Base-by-base conservation (phyloP, 1,140 invertebrate species). In the Atopsyche davidsoni region DNA sequence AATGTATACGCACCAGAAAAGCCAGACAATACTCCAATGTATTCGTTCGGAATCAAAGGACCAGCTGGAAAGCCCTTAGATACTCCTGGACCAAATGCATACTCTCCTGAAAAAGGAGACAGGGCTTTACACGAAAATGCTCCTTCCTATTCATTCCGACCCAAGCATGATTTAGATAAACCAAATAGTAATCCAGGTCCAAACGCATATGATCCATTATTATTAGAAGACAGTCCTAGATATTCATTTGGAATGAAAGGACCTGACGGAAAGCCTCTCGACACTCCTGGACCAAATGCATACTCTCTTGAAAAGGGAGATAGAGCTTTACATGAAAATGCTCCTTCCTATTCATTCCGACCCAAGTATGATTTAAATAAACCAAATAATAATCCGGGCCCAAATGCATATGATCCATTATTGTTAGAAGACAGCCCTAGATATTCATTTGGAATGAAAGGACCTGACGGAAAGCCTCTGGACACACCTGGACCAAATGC, bases 221-320 rank as follows among this genome's bases (percentile, higher is more conserved):
- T 71, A 10, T 61, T 65, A 38, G 64, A 72, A 46, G 48, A 61
- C 9, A 57, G 68, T 51, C 68, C 65, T 24, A 66, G 67, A 55
- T 72, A 66, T 54, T 67, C 62, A 18, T 72, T 73, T 51, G 61
- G 66, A 2, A 34, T 63, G 9, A 69, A 69, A 49, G 39, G 75
- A 2, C 80, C 80, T 56, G 78, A 80, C 4, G 65, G 72, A 18
- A 80, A 78, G 61, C 57, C 65, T 4, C 84, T 86, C 60, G 72
- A 79, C 14, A 86, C 82, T 11, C 90, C 89, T 18, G 80, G 87
- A 61, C 78, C 90, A 59, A 76, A 90, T 63, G 75, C 83, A 66
- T 80, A 93, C 73, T 76, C 82, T 72, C 86, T 87, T 2, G 86
- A 92, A 60, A 86, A 84, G 57, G 79, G 59, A 19, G 61, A 70